Base-by-base conservation (phyloP, 2,888 invertebrate species). In the Nudaria mundana region DNA sequence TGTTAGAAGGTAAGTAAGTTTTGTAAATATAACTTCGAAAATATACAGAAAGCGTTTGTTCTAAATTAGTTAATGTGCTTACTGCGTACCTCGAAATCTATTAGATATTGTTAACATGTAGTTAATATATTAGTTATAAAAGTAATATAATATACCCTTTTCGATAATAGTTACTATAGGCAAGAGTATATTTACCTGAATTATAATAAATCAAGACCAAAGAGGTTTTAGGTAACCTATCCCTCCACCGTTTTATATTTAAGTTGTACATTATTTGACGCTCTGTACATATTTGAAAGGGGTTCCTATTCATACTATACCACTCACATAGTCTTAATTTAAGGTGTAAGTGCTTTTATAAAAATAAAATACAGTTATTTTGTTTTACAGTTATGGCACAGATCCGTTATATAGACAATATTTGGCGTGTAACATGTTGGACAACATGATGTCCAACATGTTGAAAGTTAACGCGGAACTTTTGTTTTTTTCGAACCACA, bases 31-130 rank as follows among this genome's bases (percentile, higher is more conserved):
- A 44, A 40, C 41, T 59, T 57, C 55, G 57, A 56, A 62, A 20
- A 20, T 20, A 69, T 69, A 67, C 55, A 56, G 71, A 81, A 87
- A 86, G 87, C 87, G 87, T 75, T 70, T 62, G 84, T 87, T 87
- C 87, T 87, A 87, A 87, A 87, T 70, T 86, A 87, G 82, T 69
- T 81, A 77, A 74, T 69, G 68, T 78, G 76, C 76, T 79, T 71
- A 70, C 59, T 58, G 65, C 65, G 47, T 61, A 53, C 49, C 39
- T 67, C 56, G 26, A 52, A 48, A 52, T 63, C 50, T 51, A 40
- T 54, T 51, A 53, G 44, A 49, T 44, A 45, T 51, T 56, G 44
- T 55, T 47, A 38, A 38, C 45, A 31, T 50, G 34, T 41, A 44
- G 33, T 33, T 4, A 40, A 32, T 34, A 35, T 16, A 10, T 15